These are phyloP conservation scores for Regulus satrapa DNA, from an alignment of 2,113 vertebrate genomes.

Conservation along the genomic window DNA sequence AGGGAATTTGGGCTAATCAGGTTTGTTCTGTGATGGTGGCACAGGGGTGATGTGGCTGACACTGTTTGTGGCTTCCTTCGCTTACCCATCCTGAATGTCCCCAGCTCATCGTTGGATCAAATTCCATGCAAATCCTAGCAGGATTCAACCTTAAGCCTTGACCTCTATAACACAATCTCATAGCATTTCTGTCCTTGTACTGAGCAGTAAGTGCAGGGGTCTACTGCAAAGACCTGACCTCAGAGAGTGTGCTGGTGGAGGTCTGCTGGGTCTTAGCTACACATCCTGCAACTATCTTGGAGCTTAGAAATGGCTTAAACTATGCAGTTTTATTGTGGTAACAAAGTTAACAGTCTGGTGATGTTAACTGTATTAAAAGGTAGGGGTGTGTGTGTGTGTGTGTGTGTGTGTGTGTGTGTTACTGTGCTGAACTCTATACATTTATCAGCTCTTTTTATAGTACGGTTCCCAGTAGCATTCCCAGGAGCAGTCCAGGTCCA, in stretches of 20 bases:
- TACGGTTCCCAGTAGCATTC: slow-evolving; percentile 12
- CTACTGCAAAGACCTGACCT: background rate
- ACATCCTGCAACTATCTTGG: background rate
- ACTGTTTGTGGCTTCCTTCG: background rate
- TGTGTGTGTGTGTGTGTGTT: background rate
- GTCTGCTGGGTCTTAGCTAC: background rate
- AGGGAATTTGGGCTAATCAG: background rate
- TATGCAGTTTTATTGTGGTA: background rate
- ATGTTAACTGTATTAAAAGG: background rate
- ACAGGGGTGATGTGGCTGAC: background rate
- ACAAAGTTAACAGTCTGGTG: background rate
- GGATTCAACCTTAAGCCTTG: background rate
- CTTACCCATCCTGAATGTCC: background rate
- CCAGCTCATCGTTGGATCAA: background rate
- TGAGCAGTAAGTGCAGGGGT: background rate
- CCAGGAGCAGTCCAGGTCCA: slow-evolving; percentile 42
- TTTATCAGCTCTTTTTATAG: slow-evolving; percentile 59
- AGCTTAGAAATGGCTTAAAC: background rate
- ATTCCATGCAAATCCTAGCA: background rate
- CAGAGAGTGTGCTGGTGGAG: background rate
- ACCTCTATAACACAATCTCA: fast-evolving
- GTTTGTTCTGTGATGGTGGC: background rate
- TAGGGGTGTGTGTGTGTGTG: background rate
- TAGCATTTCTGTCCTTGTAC: background rate
- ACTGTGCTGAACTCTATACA: background rate